Evolutionary conservation across 2,113 vertebrate species (phyloP).

Genomic region (Sminthopsis crassicaudata): DNA sequence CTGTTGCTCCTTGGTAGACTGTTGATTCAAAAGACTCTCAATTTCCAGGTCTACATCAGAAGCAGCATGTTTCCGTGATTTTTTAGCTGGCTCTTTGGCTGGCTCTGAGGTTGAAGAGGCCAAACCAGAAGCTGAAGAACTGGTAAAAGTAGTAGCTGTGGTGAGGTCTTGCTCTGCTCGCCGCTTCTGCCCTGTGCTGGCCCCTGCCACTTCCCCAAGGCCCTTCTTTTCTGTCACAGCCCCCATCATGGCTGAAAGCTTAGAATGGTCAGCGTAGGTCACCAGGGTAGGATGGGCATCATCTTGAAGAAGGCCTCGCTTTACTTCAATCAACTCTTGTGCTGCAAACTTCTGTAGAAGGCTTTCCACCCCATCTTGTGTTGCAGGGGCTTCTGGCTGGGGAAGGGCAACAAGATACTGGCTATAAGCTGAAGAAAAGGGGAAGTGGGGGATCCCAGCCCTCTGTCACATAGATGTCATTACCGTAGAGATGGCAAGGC

Average conservation of each 20-base stretch:
- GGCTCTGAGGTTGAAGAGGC: conserved; percentile 70
- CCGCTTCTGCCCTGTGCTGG: conserved; percentile 70
- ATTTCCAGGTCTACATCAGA: conserved; percentile 95
- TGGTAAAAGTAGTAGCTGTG: conserved; percentile 56
- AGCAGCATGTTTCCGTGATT: conserved; percentile 88
- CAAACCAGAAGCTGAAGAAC: conserved; percentile 72
- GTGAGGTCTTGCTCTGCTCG: conserved; percentile 72
- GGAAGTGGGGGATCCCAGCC: conserved; percentile 4
- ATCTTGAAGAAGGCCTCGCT: conserved; percentile 82
- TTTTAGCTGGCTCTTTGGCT: conserved; percentile 89
- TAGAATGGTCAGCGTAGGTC: conserved; percentile 93
- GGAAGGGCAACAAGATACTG: conserved; percentile 28
- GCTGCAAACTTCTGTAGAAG: conserved; percentile 95
- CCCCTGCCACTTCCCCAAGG: conserved; percentile 68
- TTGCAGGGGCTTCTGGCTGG: conserved; percentile 88
- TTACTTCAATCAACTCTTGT: conserved; percentile 93
- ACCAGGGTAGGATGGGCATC: conserved; percentile 87
- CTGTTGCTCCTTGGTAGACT: conserved; percentile 96
- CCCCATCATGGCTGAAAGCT: conserved; percentile 94
- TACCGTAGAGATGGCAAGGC: conserved; percentile 89
- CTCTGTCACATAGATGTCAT: conserved; percentile 60
- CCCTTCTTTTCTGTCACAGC: conserved; percentile 84
- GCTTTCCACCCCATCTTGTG: conserved; percentile 90
- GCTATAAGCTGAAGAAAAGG: conserved; percentile 19
- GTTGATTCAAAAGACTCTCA: conserved; percentile 93